phyloP scores from a whole-genome alignment of 2,888 invertebrate genomes.

The Eubasilissa splendida region DNA sequence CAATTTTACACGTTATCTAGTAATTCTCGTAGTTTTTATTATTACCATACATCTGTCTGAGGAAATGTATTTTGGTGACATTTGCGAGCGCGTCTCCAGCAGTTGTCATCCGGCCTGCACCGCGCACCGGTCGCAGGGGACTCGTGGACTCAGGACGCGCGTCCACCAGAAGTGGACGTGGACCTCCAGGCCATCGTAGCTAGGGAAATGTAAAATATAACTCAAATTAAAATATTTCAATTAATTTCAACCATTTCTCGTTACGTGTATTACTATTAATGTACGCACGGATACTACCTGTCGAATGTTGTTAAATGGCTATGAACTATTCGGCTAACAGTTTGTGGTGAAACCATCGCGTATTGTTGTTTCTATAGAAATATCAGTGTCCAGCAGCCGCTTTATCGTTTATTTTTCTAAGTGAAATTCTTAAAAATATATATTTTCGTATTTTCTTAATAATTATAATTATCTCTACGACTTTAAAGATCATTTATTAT shows the following conservation, averaged over 20 bases:
- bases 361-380: constrained; percentile 40
- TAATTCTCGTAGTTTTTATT: constrained; percentile 19
- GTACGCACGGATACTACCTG: neutral
- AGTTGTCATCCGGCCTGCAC: neutral
- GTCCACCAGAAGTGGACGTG: neutral
- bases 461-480: neutral
- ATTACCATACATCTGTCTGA: neutral
- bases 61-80: neutral
- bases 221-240: constrained; percentile 1
- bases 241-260: constrained; percentile 4
- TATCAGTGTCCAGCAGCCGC: constrained; percentile 49
- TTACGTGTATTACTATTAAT: neutral
- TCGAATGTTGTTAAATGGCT: constrained; percentile 20
- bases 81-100: neutral
- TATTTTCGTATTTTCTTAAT: neutral
- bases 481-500: too few species aligned
- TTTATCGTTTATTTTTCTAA: constrained; percentile 6
- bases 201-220: constrained; percentile 30
- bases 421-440: neutral
- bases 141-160: neutral
- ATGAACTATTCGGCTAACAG: constrained; percentile 27
- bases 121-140: neutral
- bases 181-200: constrained; percentile 4
- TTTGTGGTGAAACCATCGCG: constrained; percentile 29
- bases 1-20: constrained; percentile 1